Conservation (phyloP, 1,140 invertebrate genomes). For the Nasonia longicornis region DNA sequence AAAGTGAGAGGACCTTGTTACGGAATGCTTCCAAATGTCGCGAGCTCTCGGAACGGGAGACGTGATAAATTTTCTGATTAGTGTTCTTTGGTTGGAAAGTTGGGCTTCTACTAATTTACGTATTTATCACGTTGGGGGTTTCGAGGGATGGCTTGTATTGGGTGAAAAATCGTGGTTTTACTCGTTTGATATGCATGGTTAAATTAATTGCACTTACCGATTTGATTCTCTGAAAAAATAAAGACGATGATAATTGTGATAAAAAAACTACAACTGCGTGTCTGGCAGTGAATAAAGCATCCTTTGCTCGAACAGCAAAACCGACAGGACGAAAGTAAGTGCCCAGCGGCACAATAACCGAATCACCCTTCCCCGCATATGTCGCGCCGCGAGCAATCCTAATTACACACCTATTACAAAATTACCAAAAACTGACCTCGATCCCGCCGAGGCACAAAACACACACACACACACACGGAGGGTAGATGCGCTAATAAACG, state of each 20-base stretch:
- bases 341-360: not conserved
- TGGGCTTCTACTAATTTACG: not conserved
- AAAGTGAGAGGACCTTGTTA: conserved; percentile 47
- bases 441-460: not conserved
- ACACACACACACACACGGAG: not conserved
- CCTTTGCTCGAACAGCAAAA: not conserved
- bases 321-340: not conserved
- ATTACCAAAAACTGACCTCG: not conserved
- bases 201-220: no score
- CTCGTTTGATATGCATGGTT: no score
- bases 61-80: conserved; percentile 9
- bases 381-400: not conserved
- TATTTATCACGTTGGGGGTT: no score
- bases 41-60: not conserved
- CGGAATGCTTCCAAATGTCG: conserved; percentile 39
- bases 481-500: not conserved
- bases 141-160: no score
- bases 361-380: not conserved
- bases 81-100: not conserved
- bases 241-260: no score
- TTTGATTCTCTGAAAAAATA: no score
- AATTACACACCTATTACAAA: not conserved
- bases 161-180: no score
- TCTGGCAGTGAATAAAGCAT: no score
- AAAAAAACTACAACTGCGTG: no score